Evolutionary conservation across 2,113 vertebrate species (phyloP).

Genomic region (Fukomys damarensis): DNA sequence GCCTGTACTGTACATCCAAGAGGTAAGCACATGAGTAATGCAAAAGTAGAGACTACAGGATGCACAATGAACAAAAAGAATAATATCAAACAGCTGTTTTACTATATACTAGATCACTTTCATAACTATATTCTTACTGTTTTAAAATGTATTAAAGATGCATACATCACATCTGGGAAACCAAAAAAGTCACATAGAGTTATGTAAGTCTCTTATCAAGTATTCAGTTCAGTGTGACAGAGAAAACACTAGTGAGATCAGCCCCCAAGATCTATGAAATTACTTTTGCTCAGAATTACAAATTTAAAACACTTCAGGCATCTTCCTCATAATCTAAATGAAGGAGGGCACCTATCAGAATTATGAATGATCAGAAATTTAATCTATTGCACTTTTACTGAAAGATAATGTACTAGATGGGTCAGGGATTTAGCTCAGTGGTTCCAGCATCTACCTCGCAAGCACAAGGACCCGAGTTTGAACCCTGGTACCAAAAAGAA

Average conservation of each 20-base stretch:
- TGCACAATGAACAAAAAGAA: neutral
- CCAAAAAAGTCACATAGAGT: neutral
- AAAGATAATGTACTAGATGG: neutral
- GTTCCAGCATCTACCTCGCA: no score
- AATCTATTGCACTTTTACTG: neutral
- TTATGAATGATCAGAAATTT: neutral
- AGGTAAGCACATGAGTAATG: neutral
- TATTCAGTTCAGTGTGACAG: neutral
- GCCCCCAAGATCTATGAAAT: neutral
- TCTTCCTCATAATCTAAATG: neutral
- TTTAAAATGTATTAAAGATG: conserved; percentile 10
- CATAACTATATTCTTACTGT: neutral
- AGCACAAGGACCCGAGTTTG: no score
- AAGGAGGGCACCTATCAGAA: neutral
- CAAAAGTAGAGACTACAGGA: neutral
- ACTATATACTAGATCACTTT: neutral
- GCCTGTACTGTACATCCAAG: neutral
- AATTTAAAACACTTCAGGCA: neutral
- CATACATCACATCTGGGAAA: neutral
- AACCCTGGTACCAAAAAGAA: no score
- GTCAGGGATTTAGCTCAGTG: no score
- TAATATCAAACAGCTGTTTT: neutral
- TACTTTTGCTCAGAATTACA: neutral
- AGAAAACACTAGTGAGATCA: neutral
- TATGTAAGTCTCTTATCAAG: neutral